These are phyloP conservation scores for Diplolepis rosae DNA, from an alignment of 2,888 invertebrate genomes.

Conservation along the genomic window DNA sequence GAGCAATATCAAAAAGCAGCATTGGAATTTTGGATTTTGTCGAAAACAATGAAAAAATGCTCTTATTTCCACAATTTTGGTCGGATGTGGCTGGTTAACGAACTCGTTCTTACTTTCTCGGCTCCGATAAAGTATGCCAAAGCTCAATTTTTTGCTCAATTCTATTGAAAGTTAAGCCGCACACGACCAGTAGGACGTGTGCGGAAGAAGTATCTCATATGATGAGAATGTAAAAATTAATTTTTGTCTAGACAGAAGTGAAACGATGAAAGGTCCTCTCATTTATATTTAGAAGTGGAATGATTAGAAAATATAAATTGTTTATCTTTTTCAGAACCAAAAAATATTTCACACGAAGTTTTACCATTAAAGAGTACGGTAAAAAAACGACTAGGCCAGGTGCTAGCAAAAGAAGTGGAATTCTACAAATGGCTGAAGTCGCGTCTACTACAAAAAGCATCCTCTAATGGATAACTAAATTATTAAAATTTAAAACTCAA, in stretches of 20 bases:
- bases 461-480: constrained; percentile 52
- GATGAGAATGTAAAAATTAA: neutral
- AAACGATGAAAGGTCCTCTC: neutral
- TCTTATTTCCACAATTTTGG: too few relatives aligned
- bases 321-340: constrained; percentile 67
- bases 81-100: too few relatives aligned
- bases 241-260: neutral
- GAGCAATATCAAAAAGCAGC: too few relatives aligned
- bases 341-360: constrained; percentile 42
- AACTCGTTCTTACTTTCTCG: too few relatives aligned
- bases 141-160: too few relatives aligned
- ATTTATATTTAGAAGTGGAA: neutral
- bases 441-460: constrained; percentile 71
- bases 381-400: constrained; percentile 60
- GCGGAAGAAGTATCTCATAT: too few relatives aligned
- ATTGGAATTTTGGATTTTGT: too few relatives aligned
- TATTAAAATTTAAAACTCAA: neutral
- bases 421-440: constrained; percentile 77
- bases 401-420: constrained; percentile 76
- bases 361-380: constrained; percentile 44
- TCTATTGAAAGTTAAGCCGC: too few relatives aligned
- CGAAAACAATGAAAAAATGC: too few relatives aligned
- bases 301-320: neutral
- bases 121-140: too few relatives aligned
- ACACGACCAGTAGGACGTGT: too few relatives aligned